Evolutionary conservation across 2,797 vertebrate species (phyloP), one percentile per base, ranked within the genome.

Genomic region (Spinus olivaceus): DNA sequence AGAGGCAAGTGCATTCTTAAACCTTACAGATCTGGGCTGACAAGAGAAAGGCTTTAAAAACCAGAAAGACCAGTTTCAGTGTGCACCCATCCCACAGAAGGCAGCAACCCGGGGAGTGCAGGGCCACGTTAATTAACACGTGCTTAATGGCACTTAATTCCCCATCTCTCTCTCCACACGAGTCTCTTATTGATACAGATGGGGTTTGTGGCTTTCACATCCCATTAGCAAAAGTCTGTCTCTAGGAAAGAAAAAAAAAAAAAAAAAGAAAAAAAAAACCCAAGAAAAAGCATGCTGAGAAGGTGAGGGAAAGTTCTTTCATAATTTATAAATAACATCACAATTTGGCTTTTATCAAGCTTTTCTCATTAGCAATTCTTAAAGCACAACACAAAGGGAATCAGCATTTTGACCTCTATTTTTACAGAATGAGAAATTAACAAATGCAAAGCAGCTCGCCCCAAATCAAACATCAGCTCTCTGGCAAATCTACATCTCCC

Each of bases 171-270:
- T 54, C 54, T 65, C 46, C 54, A 57, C 56, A 18, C 12, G 35
- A 61, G 35, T 65, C 53, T 73, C 47, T 47, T 79, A 77, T 6
- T 82, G 83, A 86, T 74, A 80, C 39, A 83, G 54, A 86, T 64
- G 50, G 86, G 37, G 66, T 73, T 32, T 94, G 88, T 60, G 72
- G 64, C 54, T 94, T 95, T 93, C 79, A 78, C 86, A 87, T 71
- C 27, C 81, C 30, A 81, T 71, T 56, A 88, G 57, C 27, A 46
- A 83, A 95, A 80, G 33, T 30, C 60, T 91, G 71, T 30, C 39
- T 64, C 81, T 12, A 84, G 39, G 6, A 17, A 8, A 35, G 21
- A 25, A 33, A 69, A 39, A 39, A 39, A 39, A 33, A 69, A 39
- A 39, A 39, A 12, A 39, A 39, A 37, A 12, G 24, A 25, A 19